phyloP scores from a whole-genome alignment of 2,888 invertebrate species.

The Nebria brevicollis region DNA sequence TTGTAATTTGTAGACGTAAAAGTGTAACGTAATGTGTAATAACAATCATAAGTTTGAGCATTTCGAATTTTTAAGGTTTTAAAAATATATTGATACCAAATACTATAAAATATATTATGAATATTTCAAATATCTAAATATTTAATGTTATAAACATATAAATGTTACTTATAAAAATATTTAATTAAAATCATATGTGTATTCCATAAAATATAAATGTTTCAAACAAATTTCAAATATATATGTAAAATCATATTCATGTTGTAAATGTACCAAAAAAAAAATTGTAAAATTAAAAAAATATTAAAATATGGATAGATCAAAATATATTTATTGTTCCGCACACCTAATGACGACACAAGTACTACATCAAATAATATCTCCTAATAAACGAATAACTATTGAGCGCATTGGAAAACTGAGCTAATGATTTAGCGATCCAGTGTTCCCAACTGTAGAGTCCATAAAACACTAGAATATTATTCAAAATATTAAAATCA shows the following conservation, averaged over 20 bases:
- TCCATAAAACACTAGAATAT: too few species aligned
- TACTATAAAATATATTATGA: background rate
- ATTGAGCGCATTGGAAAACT: too few species aligned
- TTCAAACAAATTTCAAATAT: background rate
- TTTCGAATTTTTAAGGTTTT: background rate
- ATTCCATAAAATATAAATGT: slow-evolving; percentile 1
- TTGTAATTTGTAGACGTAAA: background rate
- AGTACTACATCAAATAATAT: too few species aligned
- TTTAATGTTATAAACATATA: background rate
- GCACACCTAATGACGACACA: background rate
- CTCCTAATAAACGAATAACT: too few species aligned
- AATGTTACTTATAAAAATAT: background rate
- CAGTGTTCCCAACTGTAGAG: too few species aligned
- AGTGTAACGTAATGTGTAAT: background rate
- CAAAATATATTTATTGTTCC: background rate
- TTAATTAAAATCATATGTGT: background rate
- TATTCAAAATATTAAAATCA: background rate
- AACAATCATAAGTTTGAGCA: background rate
- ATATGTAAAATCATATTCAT: background rate
- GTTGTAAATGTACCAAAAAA: background rate
- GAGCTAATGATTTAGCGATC: too few species aligned
- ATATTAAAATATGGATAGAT: background rate
- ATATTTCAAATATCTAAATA: background rate
- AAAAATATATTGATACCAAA: background rate
- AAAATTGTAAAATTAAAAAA: background rate